A percentile compares a stretch with the other conserved stretches of the same genome.
phyloP scores from a whole-genome alignment of 92 coral and sea anemone genomes.

The Porites lobata region DNA sequence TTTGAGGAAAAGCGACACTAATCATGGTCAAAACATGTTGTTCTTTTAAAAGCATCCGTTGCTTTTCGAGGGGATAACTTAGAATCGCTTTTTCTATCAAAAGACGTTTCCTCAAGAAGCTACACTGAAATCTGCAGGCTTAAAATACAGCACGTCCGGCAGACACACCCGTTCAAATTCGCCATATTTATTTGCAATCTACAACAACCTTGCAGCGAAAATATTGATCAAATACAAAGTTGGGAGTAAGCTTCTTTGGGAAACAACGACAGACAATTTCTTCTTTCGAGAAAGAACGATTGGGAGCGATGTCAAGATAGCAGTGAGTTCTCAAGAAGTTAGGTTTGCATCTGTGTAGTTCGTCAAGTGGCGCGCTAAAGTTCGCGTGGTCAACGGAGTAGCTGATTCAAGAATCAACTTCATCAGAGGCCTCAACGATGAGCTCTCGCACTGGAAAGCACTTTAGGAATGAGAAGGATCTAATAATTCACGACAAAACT shows the following conservation, averaged over 20 bases:
- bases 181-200: slow-evolving; percentile 41
- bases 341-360: slow-evolving; percentile 22
- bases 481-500: slow-evolving; percentile 89
- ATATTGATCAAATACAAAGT: not conserved
- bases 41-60: not conserved
- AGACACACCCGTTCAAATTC: slow-evolving; percentile 53
- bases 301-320: slow-evolving; percentile 30
- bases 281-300: too few species aligned
- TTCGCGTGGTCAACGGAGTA: slow-evolving; percentile 25
- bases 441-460: slow-evolving; percentile 63
- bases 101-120: not conserved
- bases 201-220: slow-evolving; percentile 4
- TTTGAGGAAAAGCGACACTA: slow-evolving; percentile 5
- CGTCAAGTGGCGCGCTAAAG: slow-evolving; percentile 5
- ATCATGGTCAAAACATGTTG: not conserved
- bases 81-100: not conserved
- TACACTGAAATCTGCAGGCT: not conserved
- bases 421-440: not conserved
- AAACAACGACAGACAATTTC: not conserved
- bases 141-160: not conserved
- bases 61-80: too few species aligned
- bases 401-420: slow-evolving; percentile 35
- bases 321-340: not conserved
- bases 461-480: slow-evolving; percentile 80
- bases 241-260: not conserved